Conservation (phyloP, 2,888 invertebrate genomes). For the Penaeus monodon region DNA sequence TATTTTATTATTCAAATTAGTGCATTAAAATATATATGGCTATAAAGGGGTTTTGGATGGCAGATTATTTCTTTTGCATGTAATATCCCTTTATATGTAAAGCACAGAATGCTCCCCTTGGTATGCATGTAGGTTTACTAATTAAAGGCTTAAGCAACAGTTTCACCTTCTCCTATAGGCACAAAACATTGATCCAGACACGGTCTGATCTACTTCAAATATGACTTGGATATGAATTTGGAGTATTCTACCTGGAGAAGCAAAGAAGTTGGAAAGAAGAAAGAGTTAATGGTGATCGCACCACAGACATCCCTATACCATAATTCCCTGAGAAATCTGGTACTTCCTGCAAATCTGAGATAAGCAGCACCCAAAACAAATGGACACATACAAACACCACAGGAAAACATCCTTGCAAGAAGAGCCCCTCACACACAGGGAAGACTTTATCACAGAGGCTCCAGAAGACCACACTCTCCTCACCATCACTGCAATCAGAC, state of each 20-base stretch:
- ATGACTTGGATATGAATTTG: slow-evolving; percentile 85
- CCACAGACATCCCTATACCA: slow-evolving; percentile 77
- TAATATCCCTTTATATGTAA: no score
- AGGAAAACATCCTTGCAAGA: background rate
- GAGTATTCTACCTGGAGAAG: slow-evolving; percentile 77
- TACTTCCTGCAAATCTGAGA: slow-evolving; percentile 29
- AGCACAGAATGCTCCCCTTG: no score
- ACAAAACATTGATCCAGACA: slow-evolving; percentile 83
- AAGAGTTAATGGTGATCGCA: slow-evolving; percentile 53
- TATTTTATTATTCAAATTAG: no score
- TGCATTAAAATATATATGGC: no score
- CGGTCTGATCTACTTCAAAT: slow-evolving; percentile 85
- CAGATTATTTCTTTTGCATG: no score
- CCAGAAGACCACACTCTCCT: slow-evolving; percentile 40
- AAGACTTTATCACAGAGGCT: slow-evolving; percentile 19
- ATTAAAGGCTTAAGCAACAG: no score
- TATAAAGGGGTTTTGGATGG: no score
- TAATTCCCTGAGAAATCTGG: slow-evolving; percentile 76
- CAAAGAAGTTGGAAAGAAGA: slow-evolving; percentile 66
- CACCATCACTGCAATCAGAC: slow-evolving; percentile 56
- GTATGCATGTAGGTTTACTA: no score
- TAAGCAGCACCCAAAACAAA: slow-evolving; percentile 30
- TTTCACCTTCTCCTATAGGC: slow-evolving; percentile 71
- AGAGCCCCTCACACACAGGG: background rate
- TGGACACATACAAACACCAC: slow-evolving; percentile 31